These are phyloP conservation scores for Iselma pallidipennis DNA, from an alignment of 2,888 invertebrate genomes.

Conservation along the genomic window DNA sequence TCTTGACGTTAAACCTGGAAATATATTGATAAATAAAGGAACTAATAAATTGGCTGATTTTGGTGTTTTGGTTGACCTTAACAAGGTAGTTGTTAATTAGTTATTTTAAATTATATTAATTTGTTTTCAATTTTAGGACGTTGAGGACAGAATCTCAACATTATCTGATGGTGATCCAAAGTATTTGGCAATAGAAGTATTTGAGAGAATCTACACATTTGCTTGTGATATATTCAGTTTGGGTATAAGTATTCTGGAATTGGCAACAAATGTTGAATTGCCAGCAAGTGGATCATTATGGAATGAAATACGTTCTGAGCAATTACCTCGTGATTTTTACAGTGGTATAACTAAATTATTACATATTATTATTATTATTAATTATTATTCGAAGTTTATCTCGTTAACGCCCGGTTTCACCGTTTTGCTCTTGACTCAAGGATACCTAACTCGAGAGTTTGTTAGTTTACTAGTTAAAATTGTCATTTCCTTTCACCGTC, in stretches of 20 bases:
- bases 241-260: conserved; percentile 72
- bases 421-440: too few species aligned
- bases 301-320: conserved; percentile 56
- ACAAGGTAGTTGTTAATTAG: conserved; percentile 50
- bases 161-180: conserved; percentile 74
- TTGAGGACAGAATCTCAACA: conserved; percentile 50
- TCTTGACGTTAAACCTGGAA: conserved; percentile 78
- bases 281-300: conserved; percentile 71
- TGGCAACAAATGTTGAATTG: conserved; percentile 71
- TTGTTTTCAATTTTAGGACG: conserved; percentile 47
- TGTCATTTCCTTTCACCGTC: too few species aligned
- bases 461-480: too few species aligned
- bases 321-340: conserved; percentile 34
- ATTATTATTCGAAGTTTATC: too few species aligned
- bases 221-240: conserved; percentile 77
- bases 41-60: conserved; percentile 77
- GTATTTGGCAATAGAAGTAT: conserved; percentile 74
- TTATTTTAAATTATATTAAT: conserved; percentile 6
- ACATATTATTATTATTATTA: background rate
- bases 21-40: conserved; percentile 70
- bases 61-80: conserved; percentile 70
- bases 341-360: conserved; percentile 27
- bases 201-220: conserved; percentile 64
- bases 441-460: too few species aligned
- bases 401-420: too few species aligned